Evolutionary conservation across 1,140 invertebrate genomes (phyloP).

Genomic region (Drosophila navojoa): DNA sequence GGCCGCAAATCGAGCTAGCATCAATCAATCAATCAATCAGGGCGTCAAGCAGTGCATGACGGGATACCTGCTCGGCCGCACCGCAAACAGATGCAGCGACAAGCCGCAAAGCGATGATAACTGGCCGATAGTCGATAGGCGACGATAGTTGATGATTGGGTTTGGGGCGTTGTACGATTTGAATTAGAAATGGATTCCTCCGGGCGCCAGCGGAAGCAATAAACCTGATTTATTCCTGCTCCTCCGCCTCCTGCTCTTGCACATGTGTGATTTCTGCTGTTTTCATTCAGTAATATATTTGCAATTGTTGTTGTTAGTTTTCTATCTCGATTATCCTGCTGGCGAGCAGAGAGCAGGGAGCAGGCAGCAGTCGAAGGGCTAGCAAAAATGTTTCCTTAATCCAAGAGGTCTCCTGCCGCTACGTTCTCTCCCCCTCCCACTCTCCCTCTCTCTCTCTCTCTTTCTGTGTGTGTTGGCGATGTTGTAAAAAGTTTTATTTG

Average conservation of each 20-base stretch:
- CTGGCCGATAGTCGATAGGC: conserved; percentile 21
- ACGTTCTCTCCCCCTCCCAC: neutral
- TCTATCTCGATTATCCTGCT: conserved; percentile 47
- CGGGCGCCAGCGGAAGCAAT: conserved; percentile 31
- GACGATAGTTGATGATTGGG: conserved; percentile 7
- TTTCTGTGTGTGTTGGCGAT: conserved; percentile 25
- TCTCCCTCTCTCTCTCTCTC: neutral
- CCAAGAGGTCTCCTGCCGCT: conserved; percentile 40
- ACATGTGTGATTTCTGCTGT: conserved; percentile 24
- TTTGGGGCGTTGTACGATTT: neutral
- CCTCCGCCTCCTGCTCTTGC: neutral
- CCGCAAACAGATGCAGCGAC: conserved; percentile 38
- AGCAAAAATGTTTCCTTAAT: conserved; percentile 60
- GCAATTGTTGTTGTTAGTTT: conserved; percentile 21
- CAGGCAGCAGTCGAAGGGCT: conserved; percentile 9
- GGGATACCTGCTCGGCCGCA: conserved; percentile 22
- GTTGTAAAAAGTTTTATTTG: conserved; percentile 70
- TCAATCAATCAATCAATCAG: conserved; percentile 51
- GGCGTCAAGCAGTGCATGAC: conserved; percentile 40
- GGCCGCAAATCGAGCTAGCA: conserved; percentile 2
- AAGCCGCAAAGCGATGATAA: conserved; percentile 14
- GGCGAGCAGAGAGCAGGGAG: neutral
- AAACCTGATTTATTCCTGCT: conserved; percentile 40
- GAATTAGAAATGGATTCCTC: conserved; percentile 31
- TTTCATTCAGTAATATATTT: conserved; percentile 39